Evolutionary conservation across 2,113 vertebrate genomes (phyloP), one percentile per base, ranked within the genome.

Genomic region (Psilopsiagon aurifrons): DNA sequence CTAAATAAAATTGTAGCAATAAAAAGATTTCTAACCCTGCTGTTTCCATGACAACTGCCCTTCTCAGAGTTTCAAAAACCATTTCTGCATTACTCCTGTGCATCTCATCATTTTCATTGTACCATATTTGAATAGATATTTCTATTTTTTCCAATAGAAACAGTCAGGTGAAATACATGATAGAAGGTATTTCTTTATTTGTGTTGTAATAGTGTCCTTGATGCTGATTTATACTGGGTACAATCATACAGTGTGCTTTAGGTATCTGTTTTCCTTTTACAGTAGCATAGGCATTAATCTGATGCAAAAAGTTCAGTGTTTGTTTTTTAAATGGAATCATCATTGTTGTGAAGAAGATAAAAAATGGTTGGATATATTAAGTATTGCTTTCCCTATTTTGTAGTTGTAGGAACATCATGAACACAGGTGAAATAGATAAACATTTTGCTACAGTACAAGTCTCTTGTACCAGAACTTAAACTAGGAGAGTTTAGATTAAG

Each of bases 21-120:
- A 88, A 79, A 86, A 84, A 73, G 47, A 86, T 83, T 79, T 75
- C 54, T 84, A 86, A 60, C 25, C 43, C 5, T 1, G 4, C 6
- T 86, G 88, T 97, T 97, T 90, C 97, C 84, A 95, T 94, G 86
- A 54, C 97, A 95, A 96, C 91, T 51, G 93, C 31, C 18, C 13
- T 86, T 92, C 55, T 57, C 3, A 0, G 33, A 59, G 59, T 93
- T 91, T 52, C n/a, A 25, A 28, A 80, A 54, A 28, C 1, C 19
- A 78, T 62, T 95, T 73, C 57, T 75, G 39, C 52, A 33, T 75
- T 88, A 64, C 13, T 91, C 57, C 11, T 31, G 1, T 43, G 35
- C 35, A 88, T 51, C 43, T 88, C 68, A 28, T 73, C 20, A 52
- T 22, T 91, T 94, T 68, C 75, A 51, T 70, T 91, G 8, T 79